These are phyloP conservation scores for Megaceryle maxima DNA, from an alignment of 2,113 vertebrate genomes.

Conservation along the genomic window DNA sequence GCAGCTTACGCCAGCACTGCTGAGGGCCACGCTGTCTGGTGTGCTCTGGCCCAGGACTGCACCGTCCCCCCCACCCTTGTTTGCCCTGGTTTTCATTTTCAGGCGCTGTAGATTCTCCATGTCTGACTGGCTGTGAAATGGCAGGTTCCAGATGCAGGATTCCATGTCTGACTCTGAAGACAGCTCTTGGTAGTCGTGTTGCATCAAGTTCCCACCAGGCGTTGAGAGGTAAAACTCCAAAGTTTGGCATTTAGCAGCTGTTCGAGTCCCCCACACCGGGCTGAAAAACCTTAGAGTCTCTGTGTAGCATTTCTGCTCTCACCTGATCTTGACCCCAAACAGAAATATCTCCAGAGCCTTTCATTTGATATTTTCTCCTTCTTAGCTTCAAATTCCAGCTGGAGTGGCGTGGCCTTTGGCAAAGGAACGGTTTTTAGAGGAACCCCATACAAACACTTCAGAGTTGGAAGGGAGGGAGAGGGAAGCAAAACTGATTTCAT, in stretches of 20 bases:
- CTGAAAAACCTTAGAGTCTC: background rate
- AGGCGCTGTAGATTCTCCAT: fast-evolving
- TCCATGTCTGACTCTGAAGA: background rate
- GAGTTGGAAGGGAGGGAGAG: background rate
- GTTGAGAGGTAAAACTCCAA: background rate
- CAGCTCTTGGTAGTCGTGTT: background rate
- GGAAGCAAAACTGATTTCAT: background rate
- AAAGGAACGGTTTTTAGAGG: background rate
- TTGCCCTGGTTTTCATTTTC: background rate
- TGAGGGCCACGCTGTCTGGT: fast-evolving
- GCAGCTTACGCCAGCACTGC: background rate
- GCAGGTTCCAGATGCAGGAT: background rate
- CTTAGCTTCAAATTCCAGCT: background rate
- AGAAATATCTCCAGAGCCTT: background rate
- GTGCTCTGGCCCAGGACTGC: too few species aligned
- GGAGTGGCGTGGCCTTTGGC: background rate
- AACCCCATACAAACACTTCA: background rate
- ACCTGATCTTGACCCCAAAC: background rate
- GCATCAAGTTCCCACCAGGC: background rate
- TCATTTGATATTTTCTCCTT: background rate
- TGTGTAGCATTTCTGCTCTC: background rate
- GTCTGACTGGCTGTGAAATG: background rate
- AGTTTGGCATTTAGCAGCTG: background rate
- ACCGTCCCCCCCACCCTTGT: background rate
- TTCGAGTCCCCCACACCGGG: background rate